These are phyloP conservation scores for Nerophis ophidion DNA, from an alignment of 2,113 vertebrate genomes.

Conservation along the genomic window DNA sequence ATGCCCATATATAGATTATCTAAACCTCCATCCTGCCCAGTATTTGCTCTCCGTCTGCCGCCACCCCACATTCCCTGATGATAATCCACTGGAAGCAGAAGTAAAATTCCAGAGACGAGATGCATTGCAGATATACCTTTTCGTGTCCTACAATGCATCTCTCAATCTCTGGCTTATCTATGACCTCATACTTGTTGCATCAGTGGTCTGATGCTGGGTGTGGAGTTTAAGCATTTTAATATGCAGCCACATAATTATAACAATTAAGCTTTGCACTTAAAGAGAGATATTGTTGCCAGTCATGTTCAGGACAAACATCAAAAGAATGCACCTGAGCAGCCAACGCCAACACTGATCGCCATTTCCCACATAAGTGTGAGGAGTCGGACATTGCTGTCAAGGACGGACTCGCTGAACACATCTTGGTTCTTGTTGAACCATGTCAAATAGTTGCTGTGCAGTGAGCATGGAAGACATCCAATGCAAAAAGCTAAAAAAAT, in stretches of 20 bases:
- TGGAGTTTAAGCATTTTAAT: not conserved
- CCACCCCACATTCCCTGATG: not conserved
- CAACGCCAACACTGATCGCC: conserved; percentile 13
- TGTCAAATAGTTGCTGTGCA: not conserved
- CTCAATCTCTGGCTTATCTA: not conserved
- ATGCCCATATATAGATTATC: too few species aligned
- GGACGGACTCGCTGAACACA: conserved; percentile 1
- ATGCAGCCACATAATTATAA: not conserved
- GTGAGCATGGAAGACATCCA: not conserved
- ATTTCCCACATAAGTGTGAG: conserved; percentile 22
- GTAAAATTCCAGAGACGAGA: conserved; percentile 6
- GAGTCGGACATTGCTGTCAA: conserved; percentile 7
- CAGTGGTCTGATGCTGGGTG: not conserved
- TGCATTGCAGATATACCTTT: not conserved
- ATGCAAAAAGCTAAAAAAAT: not conserved
- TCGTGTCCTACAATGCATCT: not conserved
- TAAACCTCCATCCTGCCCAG: too few species aligned
- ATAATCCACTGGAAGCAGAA: not conserved
- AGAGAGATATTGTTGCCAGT: not conserved
- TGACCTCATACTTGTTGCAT: not conserved
- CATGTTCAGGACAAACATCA: not conserved
- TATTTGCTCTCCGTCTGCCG: not conserved
- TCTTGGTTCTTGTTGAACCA: not conserved
- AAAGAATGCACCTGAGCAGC: not conserved
- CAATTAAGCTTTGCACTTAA: not conserved